Evolutionary conservation across 2,797 vertebrate species (phyloP), one percentile per base, ranked within the genome.

Genomic region (Antrozous pallidus): DNA sequence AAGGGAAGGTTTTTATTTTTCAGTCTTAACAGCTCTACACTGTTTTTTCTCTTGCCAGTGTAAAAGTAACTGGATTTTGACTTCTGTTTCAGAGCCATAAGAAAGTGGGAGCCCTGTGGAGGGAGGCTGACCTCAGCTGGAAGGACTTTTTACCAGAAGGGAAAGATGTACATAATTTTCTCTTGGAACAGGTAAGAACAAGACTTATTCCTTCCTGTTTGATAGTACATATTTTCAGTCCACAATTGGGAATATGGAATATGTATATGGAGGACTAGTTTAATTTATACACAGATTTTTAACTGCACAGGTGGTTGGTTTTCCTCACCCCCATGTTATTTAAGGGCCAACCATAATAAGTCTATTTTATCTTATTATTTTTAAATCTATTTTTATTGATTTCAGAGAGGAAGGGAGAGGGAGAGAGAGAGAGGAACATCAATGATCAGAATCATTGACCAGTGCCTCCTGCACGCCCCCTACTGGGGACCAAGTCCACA

Each of bases 71-170:
- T 54, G 65, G 54, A 40, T 70, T 74, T 91, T 38, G 13, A n/a
- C 47, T 95, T 98, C 93, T 98, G 33, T 98, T 98, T 96, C 98
- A 99, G 99, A 99, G 99, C 99, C 99, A 99, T 99, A 99, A 99
- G 98, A 99, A 99, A 99, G 99, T 99, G 94, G 99, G 98, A 95
- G 98, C 98, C 97, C 98, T 99, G 89, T 99, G 99, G 99, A 99
- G 98, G 97, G 99, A 99, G 92, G 98, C 99, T 95, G 98, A 98
- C 96, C 98, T 99, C 96, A 99, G 98, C 96, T 99, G 99, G 99
- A 98, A 97, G 51, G 99, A 99, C 98, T 98, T 99, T 96, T 97
- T 99, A 96, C 98, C 99, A 2, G 99, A 99, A 97, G 99, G 98
- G 92, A 99, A 99, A 87, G 99, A 99, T 75, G 98, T 99, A 97